Conservation (phyloP, 2,113 vertebrate species). For the Hippocampus guttulatus region DNA sequence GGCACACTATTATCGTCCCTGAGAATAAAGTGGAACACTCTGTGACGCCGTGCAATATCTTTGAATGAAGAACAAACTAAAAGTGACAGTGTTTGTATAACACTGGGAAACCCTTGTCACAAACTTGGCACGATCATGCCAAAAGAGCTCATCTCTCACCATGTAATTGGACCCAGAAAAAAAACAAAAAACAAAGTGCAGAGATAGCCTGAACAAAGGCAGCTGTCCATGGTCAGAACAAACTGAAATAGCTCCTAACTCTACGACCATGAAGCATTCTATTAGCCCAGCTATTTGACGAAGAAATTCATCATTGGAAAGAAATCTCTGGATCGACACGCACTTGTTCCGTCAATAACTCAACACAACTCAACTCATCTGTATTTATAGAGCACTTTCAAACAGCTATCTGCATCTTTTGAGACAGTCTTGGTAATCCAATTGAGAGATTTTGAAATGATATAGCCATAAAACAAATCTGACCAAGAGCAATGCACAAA, state of each 20-base stretch:
- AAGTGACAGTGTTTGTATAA: not conserved
- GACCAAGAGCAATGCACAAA: not conserved
- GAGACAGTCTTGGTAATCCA: not conserved
- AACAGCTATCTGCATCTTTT: not conserved
- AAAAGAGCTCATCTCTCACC: conserved; percentile 3
- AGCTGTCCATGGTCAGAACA: not conserved
- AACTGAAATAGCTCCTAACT: not conserved
- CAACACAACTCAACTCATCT: no score
- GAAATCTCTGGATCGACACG: not conserved
- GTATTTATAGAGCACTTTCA: no score
- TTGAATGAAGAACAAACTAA: not conserved
- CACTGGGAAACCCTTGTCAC: not conserved
- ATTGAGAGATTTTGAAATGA: not conserved
- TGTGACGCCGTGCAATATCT: not conserved
- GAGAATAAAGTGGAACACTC: not conserved
- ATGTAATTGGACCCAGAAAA: not conserved
- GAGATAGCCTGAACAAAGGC: not conserved
- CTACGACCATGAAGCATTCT: not conserved
- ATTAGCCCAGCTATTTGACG: not conserved
- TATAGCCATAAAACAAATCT: not conserved
- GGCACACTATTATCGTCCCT: not conserved
- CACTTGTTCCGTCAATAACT: not conserved
- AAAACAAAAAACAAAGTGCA: not conserved
- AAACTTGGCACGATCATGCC: not conserved
- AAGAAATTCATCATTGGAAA: conserved; percentile 14